These are phyloP conservation scores for Acanthurus lineatus DNA, from an alignment of 2,797 vertebrate species.

Conservation along the genomic window DNA sequence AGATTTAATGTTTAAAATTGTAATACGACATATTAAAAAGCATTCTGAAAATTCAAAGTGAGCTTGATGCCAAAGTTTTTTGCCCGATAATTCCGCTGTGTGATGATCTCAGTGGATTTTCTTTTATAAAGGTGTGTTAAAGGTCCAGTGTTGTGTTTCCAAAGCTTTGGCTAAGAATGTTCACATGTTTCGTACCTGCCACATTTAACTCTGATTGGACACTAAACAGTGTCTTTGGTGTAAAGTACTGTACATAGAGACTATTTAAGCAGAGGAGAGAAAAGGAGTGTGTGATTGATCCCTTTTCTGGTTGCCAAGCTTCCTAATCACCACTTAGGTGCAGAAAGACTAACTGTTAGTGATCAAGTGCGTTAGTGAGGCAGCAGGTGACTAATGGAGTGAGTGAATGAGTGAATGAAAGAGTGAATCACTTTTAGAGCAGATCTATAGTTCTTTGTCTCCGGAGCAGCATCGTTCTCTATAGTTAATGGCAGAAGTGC, in stretches of 20 bases:
- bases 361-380: background rate
- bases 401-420: background rate
- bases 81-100: background rate
- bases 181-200: background rate
- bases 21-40: background rate
- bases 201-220: background rate
- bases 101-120: background rate
- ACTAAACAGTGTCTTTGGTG: too few relatives aligned
- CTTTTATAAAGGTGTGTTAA: background rate
- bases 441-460: conserved; percentile 28
- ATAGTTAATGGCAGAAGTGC: background rate
- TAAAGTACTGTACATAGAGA: background rate
- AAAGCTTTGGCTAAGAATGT: background rate
- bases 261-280: background rate
- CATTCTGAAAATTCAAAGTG: background rate
- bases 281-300: background rate
- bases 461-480: conserved; percentile 8
- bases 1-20: too few relatives aligned
- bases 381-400: background rate
- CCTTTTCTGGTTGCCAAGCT: background rate
- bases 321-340: background rate
- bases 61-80: background rate
- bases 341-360: background rate
- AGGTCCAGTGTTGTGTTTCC: background rate
- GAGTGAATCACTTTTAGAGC: conserved; percentile 12